A percentile compares a stretch with the other conserved stretches of the same genome.
Evolutionary conservation across 2,113 vertebrate genomes (phyloP).

Genomic region (Columba livia): DNA sequence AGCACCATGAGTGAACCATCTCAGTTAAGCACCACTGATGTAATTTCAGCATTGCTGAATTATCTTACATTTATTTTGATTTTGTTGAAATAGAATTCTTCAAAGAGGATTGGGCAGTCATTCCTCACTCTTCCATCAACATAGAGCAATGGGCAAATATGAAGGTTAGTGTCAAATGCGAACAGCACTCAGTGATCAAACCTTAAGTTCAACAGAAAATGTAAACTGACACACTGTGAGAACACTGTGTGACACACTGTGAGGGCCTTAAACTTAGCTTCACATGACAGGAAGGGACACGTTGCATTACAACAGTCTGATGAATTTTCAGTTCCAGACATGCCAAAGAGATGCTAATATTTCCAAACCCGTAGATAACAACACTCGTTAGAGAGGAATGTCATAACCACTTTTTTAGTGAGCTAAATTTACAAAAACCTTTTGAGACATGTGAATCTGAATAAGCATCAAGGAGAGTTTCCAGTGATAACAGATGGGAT

Average conservation of each 20-base stretch:
- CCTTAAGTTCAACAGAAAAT: neutral
- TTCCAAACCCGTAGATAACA: neutral
- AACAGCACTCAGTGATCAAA: neutral
- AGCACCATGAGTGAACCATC: neutral
- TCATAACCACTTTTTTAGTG: neutral
- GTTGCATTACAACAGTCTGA: neutral
- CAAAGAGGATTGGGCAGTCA: neutral
- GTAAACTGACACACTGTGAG: neutral
- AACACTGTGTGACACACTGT: neutral
- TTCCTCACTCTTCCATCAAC: neutral
- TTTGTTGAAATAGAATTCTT: neutral
- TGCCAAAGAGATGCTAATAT: neutral
- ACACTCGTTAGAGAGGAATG: neutral
- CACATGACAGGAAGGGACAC: neutral
- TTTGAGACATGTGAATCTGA: neutral
- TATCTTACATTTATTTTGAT: neutral
- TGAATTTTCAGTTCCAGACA: neutral
- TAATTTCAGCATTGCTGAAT: neutral
- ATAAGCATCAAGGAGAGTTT: neutral
- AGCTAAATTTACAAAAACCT: neutral
- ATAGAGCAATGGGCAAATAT: neutral
- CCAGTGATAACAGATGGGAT: neutral
- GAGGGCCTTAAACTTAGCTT: neutral
- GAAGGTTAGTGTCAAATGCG: neutral
- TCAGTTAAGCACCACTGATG: neutral